These are phyloP conservation scores for Perccottus glenii DNA, from an alignment of 2,113 vertebrate genomes.

Conservation along the genomic window DNA sequence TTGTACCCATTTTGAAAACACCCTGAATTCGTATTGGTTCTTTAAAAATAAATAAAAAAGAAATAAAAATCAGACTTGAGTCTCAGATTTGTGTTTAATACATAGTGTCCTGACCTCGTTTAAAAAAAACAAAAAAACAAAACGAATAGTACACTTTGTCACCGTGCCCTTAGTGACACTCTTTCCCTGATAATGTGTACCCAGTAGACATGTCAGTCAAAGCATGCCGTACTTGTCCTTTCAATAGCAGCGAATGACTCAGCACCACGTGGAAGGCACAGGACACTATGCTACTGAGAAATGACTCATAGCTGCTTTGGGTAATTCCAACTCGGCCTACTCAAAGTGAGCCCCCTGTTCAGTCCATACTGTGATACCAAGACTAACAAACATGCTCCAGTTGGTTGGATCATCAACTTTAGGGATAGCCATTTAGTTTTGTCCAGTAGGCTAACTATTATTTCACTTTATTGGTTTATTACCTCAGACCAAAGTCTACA, in stretches of 20 bases:
- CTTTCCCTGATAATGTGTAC: slow-evolving; percentile 34
- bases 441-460: too few species aligned
- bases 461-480: too few species aligned
- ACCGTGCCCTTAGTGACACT: not conserved
- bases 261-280: slow-evolving; percentile 62
- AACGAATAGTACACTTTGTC: too few species aligned
- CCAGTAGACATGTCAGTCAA: slow-evolving; percentile 36
- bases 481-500: too few species aligned
- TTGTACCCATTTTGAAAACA: slow-evolving; percentile 81
- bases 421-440: too few species aligned
- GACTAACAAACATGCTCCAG: too few species aligned
- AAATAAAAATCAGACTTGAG: slow-evolving; percentile 68
- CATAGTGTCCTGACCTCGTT: not conserved
- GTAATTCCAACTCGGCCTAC: slow-evolving; percentile 16
- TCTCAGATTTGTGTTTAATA: slow-evolving; percentile 3
- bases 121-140: too few species aligned
- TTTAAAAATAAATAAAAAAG: slow-evolving; percentile 80
- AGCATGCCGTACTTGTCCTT: slow-evolving; percentile 42
- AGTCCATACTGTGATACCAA: not conserved
- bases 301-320: slow-evolving; percentile 53
- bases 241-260: slow-evolving; percentile 52
- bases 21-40: slow-evolving; percentile 81
- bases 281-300: slow-evolving; percentile 47
- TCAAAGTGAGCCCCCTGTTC: slow-evolving; percentile 50
- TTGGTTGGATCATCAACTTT: too few species aligned